Percentiles rank a stretch among this genome's conserved stretches.
Conservation (phyloP, 35 echinoderm and acorn worm genomes). For the Apostichopus parvimensis region DNA sequence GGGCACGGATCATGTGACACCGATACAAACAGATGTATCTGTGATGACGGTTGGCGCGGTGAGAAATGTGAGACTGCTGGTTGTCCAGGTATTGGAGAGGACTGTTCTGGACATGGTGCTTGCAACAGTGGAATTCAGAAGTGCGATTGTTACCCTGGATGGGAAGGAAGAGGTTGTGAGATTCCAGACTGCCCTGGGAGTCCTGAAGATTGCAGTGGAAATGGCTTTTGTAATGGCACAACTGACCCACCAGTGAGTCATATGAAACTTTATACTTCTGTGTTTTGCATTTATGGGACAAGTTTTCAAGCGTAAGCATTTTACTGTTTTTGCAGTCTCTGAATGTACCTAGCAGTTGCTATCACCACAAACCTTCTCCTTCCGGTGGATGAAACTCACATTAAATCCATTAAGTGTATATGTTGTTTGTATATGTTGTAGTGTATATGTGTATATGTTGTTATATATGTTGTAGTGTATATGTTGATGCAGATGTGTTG, state of each 20-base stretch:
- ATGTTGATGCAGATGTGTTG: too few relatives aligned
- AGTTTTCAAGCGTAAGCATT: too few relatives aligned
- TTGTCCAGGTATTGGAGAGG: constrained; percentile 34
- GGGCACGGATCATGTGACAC: constrained; percentile 67
- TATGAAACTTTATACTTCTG: too few relatives aligned
- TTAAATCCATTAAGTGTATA: too few relatives aligned
- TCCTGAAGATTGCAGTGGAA: background rate
- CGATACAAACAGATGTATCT: constrained; percentile 48
- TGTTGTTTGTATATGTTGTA: too few relatives aligned
- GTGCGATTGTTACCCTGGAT: constrained; percentile 83
- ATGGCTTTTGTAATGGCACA: background rate
- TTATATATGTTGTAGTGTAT: too few relatives aligned
- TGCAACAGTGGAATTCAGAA: constrained; percentile 63
- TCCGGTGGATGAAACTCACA: too few relatives aligned
- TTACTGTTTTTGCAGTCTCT: too few relatives aligned
- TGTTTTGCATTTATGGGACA: too few relatives aligned
- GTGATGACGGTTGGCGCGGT: constrained; percentile 62
- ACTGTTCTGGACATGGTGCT: constrained; percentile 63
- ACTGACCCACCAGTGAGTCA: background rate
- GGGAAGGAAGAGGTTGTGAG: constrained; percentile 29
- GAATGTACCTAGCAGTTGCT: too few relatives aligned
- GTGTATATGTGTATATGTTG: too few relatives aligned
- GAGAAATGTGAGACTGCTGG: constrained; percentile 66
- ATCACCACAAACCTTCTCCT: too few relatives aligned
- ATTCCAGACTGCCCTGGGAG: background rate